phyloP scores from a whole-genome alignment of 1,140 invertebrate species.

The Psix sp. region DNA sequence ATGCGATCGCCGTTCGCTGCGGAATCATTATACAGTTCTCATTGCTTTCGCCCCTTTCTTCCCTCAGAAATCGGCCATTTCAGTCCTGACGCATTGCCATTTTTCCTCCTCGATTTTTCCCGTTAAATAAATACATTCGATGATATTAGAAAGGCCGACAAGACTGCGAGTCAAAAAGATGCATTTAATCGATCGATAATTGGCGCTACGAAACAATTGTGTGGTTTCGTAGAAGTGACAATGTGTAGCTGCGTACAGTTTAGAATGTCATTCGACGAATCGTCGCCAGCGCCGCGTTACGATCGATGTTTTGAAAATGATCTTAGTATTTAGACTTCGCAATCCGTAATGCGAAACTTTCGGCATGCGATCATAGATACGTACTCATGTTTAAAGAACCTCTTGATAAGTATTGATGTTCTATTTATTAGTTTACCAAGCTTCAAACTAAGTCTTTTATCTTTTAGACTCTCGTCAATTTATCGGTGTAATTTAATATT shows the following conservation, averaged over 20 bases:
- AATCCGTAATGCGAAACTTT: conserved; percentile 26
- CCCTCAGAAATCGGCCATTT: conserved; percentile 16
- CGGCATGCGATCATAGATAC: conserved; percentile 11
- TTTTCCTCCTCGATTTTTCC: not conserved
- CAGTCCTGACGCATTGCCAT: conserved; percentile 5
- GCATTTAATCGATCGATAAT: conserved; percentile 21
- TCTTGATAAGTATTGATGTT: too few relatives aligned
- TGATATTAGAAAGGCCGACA: not conserved
- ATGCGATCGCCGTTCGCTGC: conserved; percentile 33
- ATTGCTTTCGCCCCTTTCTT: conserved; percentile 26
- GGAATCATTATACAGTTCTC: conserved; percentile 47
- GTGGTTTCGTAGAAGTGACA: conserved; percentile 57
- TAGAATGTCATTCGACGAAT: conserved; percentile 66
- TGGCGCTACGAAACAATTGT: conserved; percentile 28
- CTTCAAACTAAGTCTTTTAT: too few relatives aligned
- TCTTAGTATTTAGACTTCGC: conserved; percentile 39
- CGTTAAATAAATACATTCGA: not conserved
- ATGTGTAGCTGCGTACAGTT: conserved; percentile 40
- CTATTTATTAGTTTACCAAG: too few relatives aligned
- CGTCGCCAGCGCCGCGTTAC: conserved; percentile 58
- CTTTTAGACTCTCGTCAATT: too few relatives aligned
- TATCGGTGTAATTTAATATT: too few relatives aligned
- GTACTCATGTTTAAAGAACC: too few relatives aligned
- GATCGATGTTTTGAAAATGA: conserved; percentile 68
- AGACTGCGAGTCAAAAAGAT: not conserved